phyloP scores from a whole-genome alignment of 2,888 invertebrate genomes.

The Spisula subtruncata region DNA sequence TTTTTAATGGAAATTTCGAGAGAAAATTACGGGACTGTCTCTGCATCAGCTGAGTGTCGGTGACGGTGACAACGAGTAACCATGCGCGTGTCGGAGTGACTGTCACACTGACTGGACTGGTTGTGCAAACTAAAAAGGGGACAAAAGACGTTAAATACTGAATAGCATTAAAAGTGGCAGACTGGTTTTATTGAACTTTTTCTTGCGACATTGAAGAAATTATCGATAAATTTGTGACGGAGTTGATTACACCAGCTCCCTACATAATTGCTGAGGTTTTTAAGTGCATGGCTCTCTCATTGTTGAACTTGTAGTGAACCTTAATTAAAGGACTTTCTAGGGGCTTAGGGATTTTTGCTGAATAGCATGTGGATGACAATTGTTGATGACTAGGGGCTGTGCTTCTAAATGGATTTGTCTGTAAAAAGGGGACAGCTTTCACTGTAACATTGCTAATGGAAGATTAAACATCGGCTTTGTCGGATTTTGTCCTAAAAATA shows the following conservation, averaged over 20 bases:
- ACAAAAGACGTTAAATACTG: conserved; percentile 28
- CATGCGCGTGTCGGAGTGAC: conserved; percentile 46
- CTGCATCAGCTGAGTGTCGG: conserved; percentile 2
- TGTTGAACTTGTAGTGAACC: conserved; percentile 55
- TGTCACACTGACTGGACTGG: conserved; percentile 57
- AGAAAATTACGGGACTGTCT: not conserved
- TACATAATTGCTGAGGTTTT: conserved; percentile 23
- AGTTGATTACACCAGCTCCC: not conserved
- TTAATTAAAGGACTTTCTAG: conserved; percentile 38
- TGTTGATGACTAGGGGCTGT: conserved; percentile 32
- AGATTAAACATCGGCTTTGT: not conserved
- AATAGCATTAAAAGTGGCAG: conserved; percentile 31
- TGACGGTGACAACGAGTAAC: conserved; percentile 32
- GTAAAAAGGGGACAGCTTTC: not conserved
- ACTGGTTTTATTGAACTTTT: conserved; percentile 21
- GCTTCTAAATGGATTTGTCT: not conserved
- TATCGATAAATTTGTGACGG: conserved; percentile 20
- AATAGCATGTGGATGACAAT: conserved; percentile 39
- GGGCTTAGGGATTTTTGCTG: conserved; percentile 44
- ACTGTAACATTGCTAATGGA: not conserved
- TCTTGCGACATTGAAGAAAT: conserved; percentile 22
- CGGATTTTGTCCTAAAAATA: not conserved
- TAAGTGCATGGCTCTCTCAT: conserved; percentile 20
- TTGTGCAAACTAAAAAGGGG: conserved; percentile 16
- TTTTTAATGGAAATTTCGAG: not conserved